Evolutionary conservation across 2,113 vertebrate genomes (phyloP).

Genomic region (Lepidiolamprologus cunningtoni): DNA sequence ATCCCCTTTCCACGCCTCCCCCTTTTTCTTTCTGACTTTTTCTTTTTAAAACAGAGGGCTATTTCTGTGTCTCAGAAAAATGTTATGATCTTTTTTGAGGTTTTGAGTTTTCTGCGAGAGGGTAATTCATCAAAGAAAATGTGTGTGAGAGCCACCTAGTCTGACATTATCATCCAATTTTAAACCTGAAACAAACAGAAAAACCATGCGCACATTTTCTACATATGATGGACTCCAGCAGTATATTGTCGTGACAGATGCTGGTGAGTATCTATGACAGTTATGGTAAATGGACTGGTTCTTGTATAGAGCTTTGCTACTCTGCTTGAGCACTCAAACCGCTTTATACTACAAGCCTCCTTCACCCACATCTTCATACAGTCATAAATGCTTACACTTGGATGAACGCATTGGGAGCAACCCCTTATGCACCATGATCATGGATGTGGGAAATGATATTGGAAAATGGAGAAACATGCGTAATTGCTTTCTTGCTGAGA

Average conservation of each 20-base stretch:
- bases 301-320: neutral
- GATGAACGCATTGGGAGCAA: neutral
- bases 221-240: neutral
- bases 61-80: constrained; percentile 32
- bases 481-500: neutral
- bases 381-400: neutral
- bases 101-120: neutral
- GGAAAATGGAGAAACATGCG: neutral
- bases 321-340: neutral
- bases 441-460: neutral
- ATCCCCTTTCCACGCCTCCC: neutral
- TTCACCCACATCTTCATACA: neutral
- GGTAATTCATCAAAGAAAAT: constrained; percentile 46
- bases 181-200: neutral
- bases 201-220: neutral
- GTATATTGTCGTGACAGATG: neutral
- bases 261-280: neutral
- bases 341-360: neutral
- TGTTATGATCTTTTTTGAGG: constrained; percentile 27
- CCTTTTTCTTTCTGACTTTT: neutral
- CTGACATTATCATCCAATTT: neutral
- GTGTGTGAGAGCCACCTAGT: constrained; percentile 13
- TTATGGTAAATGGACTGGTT: neutral
- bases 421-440: neutral
- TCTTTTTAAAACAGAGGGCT: neutral